Evolutionary conservation across 2,888 invertebrate genomes (phyloP), one percentile per base, ranked within the genome.

Genomic region (Cerceris rybyensis): DNA sequence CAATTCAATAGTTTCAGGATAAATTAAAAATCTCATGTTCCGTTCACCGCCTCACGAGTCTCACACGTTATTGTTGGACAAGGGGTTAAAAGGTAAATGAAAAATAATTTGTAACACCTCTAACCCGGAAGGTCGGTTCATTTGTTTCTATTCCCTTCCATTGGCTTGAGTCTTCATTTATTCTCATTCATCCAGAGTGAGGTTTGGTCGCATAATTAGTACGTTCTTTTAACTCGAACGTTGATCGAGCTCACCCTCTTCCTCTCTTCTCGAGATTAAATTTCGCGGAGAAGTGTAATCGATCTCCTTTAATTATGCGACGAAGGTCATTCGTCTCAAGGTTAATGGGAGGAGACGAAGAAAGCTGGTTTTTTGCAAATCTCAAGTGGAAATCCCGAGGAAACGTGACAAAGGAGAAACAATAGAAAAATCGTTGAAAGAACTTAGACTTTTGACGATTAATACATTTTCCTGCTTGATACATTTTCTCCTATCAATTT

Each of bases 131-230:
- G 57, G 65, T 55, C 68, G 74, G 63, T 50, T 66, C 58, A 52
- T 49, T 46, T 14, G 46, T 17, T 41, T 54, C 7, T 59, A 59
- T 14, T 39, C 43, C 50, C 5, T 11, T 54, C 13, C 49, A 13
- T 41, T 17, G 39, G 46, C 2, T 28, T 70, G 63, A 66, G 70
- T 78, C 75, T 75, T 66, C 70, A 61, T 75, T 78, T 66, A 75
- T 75, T 70, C 66, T 9, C 41, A 70, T 58, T 66, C 13, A 17
- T 1, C 42, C 43, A 69, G 60, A 9, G 60, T 16, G 8, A 65
- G 64, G 60, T 50, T 74, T 61, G 65, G 60, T 49, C 50, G 77
- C 65, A 77, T 75, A 78, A 78, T 78, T 78, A 78, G 63, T 67
- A 67, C 66, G 63, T 75, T 78, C 75, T 75, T 78, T 78, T 67